Base-by-base conservation (phyloP, 2,888 invertebrate genomes). In the Leucoma salicis region DNA sequence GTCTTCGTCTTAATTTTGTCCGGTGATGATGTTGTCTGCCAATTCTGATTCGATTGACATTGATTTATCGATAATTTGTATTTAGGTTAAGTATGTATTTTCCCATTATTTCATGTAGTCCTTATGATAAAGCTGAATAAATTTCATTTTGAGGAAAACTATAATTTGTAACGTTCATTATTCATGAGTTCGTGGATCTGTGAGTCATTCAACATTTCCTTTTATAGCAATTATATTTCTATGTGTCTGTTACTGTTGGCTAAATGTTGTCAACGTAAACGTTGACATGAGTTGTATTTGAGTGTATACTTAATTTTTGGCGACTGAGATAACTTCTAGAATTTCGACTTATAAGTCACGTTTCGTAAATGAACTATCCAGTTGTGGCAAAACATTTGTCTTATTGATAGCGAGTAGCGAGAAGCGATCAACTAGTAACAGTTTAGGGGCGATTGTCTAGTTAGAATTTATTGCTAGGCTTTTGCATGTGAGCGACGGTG, bases 81-180 rank as follows among this genome's bases (percentile, higher is more conserved):
- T 62, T 54, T 78, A 80, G 74, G 63, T 68, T 82, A 80, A 74
- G 64, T 58, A 78, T 57, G 46, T 85, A 85, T 81, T 69, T 65
- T 73, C 72, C 63, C 49, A 63, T 70, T 74, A 57, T 73, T 72
- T 73, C 64, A 68, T 81, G 73, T 77, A 78, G 69, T 64, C 66
- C 54, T 61, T 57, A 66, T 68, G 56, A 66, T 60, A 56, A 61
- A 70, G 59, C 59, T 69, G 66, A 80, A 80, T 74, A 74, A 76
- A 78, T 63, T 63, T 57, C 58, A 60, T 60, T n/a, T 70, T 60
- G 63, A 58, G 60, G 66, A 67, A 57, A 40, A 42, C 45, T 47
- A 49, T 41, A n/a, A n/a, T 44, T 39, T 43, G 43, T 34, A 28
- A 43, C 39, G 42, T 45, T 52, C 38, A 39, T 44, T 31, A 35